These are phyloP conservation scores for Nemotelus pantherinus DNA, from an alignment of 2,888 invertebrate species.

Conservation along the genomic window DNA sequence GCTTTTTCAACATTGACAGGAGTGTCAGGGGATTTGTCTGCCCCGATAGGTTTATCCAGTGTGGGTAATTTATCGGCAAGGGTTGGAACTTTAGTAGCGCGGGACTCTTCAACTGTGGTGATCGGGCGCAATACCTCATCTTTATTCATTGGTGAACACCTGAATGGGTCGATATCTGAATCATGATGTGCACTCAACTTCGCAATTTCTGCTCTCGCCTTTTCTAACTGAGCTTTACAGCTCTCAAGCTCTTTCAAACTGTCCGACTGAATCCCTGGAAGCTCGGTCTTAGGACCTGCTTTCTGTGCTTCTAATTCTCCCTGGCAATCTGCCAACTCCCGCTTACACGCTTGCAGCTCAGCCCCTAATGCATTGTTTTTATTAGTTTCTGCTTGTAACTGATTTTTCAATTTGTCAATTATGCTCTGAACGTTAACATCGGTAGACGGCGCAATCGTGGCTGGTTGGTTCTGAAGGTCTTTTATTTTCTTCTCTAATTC, in stretches of 20 bases:
- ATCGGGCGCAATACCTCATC: too few species aligned
- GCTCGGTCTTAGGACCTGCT: neutral
- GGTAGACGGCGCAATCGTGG: neutral
- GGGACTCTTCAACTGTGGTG: too few species aligned
- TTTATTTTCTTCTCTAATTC: slow-evolving; percentile 46
- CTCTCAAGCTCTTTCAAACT: neutral
- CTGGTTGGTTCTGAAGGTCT: slow-evolving; percentile 11
- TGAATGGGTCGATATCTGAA: too few species aligned
- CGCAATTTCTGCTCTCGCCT: neutral
- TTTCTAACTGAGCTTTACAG: neutral
- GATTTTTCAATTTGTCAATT: slow-evolving; percentile 39
- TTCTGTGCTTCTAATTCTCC: neutral
- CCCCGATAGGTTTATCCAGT: too few species aligned
- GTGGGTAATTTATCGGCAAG: too few species aligned
- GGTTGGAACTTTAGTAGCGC: too few species aligned
- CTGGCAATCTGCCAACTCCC: neutral
- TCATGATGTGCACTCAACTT: neutral
- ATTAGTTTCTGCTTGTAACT: slow-evolving; percentile 38
- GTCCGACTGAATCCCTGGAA: neutral
- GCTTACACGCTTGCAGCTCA: slow-evolving; percentile 7
- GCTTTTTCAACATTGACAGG: too few species aligned
- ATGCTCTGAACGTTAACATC: neutral
- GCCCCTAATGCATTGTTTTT: slow-evolving; percentile 39
- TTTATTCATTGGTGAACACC: too few species aligned
- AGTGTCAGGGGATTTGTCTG: too few species aligned